A percentile compares a stretch with the other conserved stretches of the same genome.
Conservation (phyloP, 2,113 vertebrate genomes). For the Tachysurus fulvidraco region DNA sequence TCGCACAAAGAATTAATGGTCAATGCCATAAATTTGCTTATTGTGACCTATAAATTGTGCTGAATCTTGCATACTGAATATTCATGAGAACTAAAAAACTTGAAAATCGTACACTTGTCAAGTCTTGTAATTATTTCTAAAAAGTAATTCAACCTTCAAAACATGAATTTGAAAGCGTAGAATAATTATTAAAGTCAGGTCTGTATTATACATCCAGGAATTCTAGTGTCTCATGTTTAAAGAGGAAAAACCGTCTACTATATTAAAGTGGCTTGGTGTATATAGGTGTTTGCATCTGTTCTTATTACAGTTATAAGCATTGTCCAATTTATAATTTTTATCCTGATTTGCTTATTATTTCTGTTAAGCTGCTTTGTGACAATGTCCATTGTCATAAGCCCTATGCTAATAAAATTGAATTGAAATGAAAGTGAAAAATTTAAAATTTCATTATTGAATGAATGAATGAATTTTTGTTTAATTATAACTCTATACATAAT, state of each 20-base stretch:
- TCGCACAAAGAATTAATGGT: background rate
- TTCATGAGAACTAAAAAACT: no score
- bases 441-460: no score
- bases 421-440: no score
- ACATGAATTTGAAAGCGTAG: conserved; percentile 26
- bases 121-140: background rate
- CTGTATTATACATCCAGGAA: conserved; percentile 43
- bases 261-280: background rate
- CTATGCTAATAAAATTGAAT: no score
- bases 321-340: no score
- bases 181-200: conserved; percentile 38
- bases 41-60: background rate
- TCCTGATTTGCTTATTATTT: no score
- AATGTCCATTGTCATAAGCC: no score
- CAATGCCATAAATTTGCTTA: background rate
- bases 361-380: no score
- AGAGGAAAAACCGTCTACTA: background rate
- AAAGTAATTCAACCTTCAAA: conserved; percentile 19
- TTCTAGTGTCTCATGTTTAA: conserved; percentile 36
- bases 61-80: background rate
- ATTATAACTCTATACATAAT: background rate
- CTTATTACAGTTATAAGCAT: background rate
- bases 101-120: no score
- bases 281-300: background rate
- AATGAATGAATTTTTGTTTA: no score